Base-by-base conservation (phyloP, 2,888 invertebrate genomes). In the Meganola albula region DNA sequence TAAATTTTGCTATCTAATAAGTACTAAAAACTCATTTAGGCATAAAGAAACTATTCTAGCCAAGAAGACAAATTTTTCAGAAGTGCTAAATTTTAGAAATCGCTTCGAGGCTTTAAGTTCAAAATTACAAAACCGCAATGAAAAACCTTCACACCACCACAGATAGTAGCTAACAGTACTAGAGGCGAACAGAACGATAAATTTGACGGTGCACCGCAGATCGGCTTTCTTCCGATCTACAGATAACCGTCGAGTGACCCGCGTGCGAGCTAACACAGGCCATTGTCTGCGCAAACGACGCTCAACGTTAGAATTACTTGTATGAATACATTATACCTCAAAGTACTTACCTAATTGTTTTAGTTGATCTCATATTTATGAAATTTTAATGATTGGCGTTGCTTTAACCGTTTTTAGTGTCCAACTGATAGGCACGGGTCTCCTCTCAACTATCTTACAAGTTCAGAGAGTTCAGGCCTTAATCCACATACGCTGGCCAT, bases 221-320 rank as follows among this genome's bases (percentile, higher is more conserved):
- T 79, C 69, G 63, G 60, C 73, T 74, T 71, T 74, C 74, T 68
- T 70, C 63, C 71, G 79, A 83, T 80, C 69, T 46, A 36, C 50
- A 74, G 82, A 82, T 82, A 79, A 78, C 78, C 75, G 72, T 58
- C 54, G 61, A 70, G 54, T 75, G 79, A 82, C 82, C 82, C 62
- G 71, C 69, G 74, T 68, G 73, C 67, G 75, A 75, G 71, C 58
- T 48, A 51, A 54, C 63, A 58, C 58, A 43, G 59, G 58, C 76
- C 63, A 82, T 82, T 82, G 80, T 82, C 39, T 73, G 65, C 58
- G 52, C 51, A 29, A 50, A 48, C 58, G 58, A 50, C 59, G 58
- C 57, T 61, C 59, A 58, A 68, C 56, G 56, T 53, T 60, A 60
- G 45, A 42, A 44, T 38, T 48, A 40, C 45, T 30, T 31, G 12